These are phyloP conservation scores for Limenitis camilla DNA, from an alignment of 2,888 invertebrate genomes.

Conservation along the genomic window DNA sequence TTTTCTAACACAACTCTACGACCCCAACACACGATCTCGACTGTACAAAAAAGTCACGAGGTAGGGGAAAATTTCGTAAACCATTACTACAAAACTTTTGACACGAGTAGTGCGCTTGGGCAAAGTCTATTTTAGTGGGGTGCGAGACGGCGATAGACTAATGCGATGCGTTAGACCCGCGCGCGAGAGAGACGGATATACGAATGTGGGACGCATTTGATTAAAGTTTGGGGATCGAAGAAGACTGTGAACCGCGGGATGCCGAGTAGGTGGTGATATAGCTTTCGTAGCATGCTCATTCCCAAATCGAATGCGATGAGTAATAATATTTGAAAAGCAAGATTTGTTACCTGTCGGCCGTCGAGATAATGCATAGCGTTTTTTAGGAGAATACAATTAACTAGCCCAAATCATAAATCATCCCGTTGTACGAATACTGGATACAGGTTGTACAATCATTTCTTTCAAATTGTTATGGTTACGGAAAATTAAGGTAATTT, in stretches of 20 bases:
- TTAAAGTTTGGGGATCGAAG: conserved; percentile 70
- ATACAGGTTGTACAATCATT: conserved; percentile 68
- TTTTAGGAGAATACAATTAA: conserved; percentile 71
- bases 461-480: conserved; percentile 49
- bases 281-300: conserved; percentile 68
- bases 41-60: conserved; percentile 69
- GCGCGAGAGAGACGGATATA: conserved; percentile 59
- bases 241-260: conserved; percentile 65
- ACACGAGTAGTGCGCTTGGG: conserved; percentile 74
- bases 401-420: conserved; percentile 64
- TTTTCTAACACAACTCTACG: conserved; percentile 66
- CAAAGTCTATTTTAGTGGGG: conserved; percentile 73
- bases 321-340: conserved; percentile 74
- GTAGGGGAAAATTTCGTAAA: conserved; percentile 74
- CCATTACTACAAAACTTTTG: conserved; percentile 74
- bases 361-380: conserved; percentile 63
- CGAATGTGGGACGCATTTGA: conserved; percentile 67
- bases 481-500: conserved; percentile 37
- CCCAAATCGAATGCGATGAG: conserved; percentile 74
- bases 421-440: conserved; percentile 46
- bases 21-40: conserved; percentile 63
- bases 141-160: conserved; percentile 56
- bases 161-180: conserved; percentile 42
- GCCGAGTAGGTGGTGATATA: conserved; percentile 75
- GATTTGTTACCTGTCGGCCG: conserved; percentile 74